Evolutionary conservation across 1,140 invertebrate genomes (phyloP).

Genomic region (Camponotus pennsylvanicus): DNA sequence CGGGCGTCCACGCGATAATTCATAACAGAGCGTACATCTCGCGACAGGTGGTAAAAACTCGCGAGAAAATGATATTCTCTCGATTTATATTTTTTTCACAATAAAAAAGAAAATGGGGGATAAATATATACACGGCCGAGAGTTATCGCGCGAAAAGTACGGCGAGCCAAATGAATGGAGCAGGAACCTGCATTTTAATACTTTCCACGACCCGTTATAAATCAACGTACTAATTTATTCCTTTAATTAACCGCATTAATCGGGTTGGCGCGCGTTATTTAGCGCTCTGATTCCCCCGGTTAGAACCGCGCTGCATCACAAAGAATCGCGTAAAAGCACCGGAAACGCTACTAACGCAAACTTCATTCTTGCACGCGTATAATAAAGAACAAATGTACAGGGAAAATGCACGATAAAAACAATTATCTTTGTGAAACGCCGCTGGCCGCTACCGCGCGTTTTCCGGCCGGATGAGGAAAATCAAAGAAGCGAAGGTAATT

Average conservation of each 20-base stretch:
- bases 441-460: slow-evolving; percentile 1
- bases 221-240: slow-evolving; percentile 70
- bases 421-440: slow-evolving; percentile 52
- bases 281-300: slow-evolving; percentile 55
- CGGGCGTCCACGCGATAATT: slow-evolving; percentile 46
- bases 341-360: slow-evolving; percentile 38
- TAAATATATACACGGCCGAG: slow-evolving; percentile 3
- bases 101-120: slow-evolving; percentile 40
- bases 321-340: slow-evolving; percentile 40
- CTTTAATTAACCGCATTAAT: slow-evolving; percentile 73
- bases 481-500: slow-evolving; percentile 52
- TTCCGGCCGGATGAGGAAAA: slow-evolving; percentile 24
- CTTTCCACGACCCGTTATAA: slow-evolving; percentile 57
- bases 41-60: slow-evolving; percentile 26
- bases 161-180: background rate
- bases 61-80: slow-evolving; percentile 65
- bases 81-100: slow-evolving; percentile 65
- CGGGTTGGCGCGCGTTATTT: slow-evolving; percentile 57
- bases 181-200: slow-evolving; percentile 73
- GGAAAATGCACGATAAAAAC: slow-evolving; percentile 61
- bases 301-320: slow-evolving; percentile 42
- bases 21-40: slow-evolving; percentile 33
- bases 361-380: slow-evolving; percentile 46
- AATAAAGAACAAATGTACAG: slow-evolving; percentile 62
- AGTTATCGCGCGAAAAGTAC: slow-evolving; percentile 5